phyloP scores from a whole-genome alignment of 2,797 vertebrate species.

The Psittacula derbiana region DNA sequence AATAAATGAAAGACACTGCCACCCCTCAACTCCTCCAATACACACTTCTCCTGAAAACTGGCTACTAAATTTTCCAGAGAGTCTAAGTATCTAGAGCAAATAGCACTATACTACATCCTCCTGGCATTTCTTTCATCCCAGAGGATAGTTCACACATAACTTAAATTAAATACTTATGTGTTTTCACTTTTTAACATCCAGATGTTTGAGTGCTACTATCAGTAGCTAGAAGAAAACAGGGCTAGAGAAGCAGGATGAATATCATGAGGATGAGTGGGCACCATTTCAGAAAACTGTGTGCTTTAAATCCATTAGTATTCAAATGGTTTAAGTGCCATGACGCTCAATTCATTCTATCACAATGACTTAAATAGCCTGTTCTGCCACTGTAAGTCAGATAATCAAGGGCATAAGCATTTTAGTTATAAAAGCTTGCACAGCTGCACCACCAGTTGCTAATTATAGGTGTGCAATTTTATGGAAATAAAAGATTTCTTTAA shows the following conservation, averaged over 20 bases:
- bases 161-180: neutral
- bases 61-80: neutral
- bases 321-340: constrained; percentile 6
- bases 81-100: neutral
- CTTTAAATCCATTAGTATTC: constrained; percentile 1
- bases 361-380: neutral
- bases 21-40: neutral
- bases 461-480: neutral
- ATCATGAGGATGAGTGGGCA: neutral
- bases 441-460: neutral
- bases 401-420: neutral
- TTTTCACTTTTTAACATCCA: neutral
- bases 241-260: neutral
- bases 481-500: neutral
- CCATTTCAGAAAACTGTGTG: neutral
- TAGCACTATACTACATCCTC: neutral
- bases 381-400: neutral
- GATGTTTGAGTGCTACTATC: neutral
- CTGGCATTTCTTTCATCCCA: neutral
- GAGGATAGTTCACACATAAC: neutral
- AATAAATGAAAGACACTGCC: neutral
- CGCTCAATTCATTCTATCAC: neutral
- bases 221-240: neutral
- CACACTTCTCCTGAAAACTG: neutral
- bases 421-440: neutral